Evolutionary conservation across 2,888 invertebrate species (phyloP), one percentile per base, ranked within the genome.

Genomic region (Chaitophorus viminalis): DNA sequence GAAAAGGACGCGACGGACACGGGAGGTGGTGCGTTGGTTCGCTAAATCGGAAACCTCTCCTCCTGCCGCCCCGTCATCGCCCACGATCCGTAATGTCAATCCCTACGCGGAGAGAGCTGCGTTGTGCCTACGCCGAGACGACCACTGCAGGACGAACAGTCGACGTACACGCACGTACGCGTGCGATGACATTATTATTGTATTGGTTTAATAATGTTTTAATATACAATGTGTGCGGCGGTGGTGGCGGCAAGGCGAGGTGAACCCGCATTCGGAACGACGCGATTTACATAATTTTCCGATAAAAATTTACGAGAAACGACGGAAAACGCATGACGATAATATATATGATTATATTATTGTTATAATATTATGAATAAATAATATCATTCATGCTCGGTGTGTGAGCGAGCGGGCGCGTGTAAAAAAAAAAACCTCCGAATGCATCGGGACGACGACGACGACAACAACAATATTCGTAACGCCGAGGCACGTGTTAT

Each of bases 201-300:
- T n/a, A n/a, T n/a, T n/a, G n/a, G n/a, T n/a, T n/a, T n/a, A n/a
- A n/a, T n/a, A n/a, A n/a, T n/a, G n/a, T 21, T 25, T 0, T 25
- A 25, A 21, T 60, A 21, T 60, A 60, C 60, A 60, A 5, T 6
- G 46, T 29, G 29, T 17, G 14, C 4, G 14, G 17, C 46, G 46
- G 46, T 6, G 46, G 46, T 46, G 46, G 11, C 11, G 46, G 46
- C 14, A 46, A 46, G 9, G 46, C 46, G 46, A 46, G 14, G 46
- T 14, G 46, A 70, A 29, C 54, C 54, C 33, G 31, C 54, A n/a
- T n/a, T n/a, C n/a, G n/a, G n/a, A 54, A 18, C 18, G 21, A 54
- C 21, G 1, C 60, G 14, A 78, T 78, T 78, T 78, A 54, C 77
- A 78, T 78, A 78, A 78, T 60, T 78, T 78, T 78, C 14, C 14